Evolutionary conservation across 1,140 invertebrate species (phyloP), one percentile per base, ranked within the genome.

Genomic region (Hydropsyche tenuis): DNA sequence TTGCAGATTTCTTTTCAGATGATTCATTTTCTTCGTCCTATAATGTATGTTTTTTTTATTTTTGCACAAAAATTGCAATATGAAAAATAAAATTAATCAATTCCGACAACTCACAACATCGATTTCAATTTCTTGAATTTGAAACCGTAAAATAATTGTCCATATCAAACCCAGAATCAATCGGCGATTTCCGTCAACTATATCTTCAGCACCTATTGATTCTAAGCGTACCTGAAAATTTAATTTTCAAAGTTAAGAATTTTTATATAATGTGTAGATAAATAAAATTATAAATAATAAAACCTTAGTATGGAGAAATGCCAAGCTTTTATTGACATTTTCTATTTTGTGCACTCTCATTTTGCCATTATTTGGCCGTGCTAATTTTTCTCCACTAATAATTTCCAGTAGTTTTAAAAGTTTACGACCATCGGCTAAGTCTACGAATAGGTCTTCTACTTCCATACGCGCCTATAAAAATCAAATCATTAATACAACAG

Each of bases 271-370:
- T n/a, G n/a, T n/a, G n/a, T n/a, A n/a, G n/a, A n/a, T n/a, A n/a
- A n/a, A n/a, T n/a, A n/a, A n/a, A n/a, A n/a, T n/a, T n/a, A n/a
- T n/a, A n/a, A n/a, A n/a, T n/a, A n/a, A n/a, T n/a, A n/a, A n/a
- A n/a, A 97, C 96, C 92, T 98, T 97, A 62, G 96, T 98, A 82
- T 98, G 96, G 60, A 99, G 88, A 86, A 99, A 99, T 76, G 95
- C 95, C 78, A 99, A 87, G 81, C 95, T 96, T 86, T 97, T 98
- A 87, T 99, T 99, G 78, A 99, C 94, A 86, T 99, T 99, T 86
- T 99, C 98, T 46, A 99, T 96, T 88, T 99, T 99, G 86, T 99
- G 98, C 23, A 99, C 97, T 79, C 97, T 87, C 94, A 99, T 97
- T 74, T 93, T 90, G 20, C 97, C 98, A 82, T 93, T 94, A 87